A percentile compares a stretch with the other conserved stretches of the same genome.
phyloP scores from a whole-genome alignment of 2,888 invertebrate species.

The Saturnia pavonia region DNA sequence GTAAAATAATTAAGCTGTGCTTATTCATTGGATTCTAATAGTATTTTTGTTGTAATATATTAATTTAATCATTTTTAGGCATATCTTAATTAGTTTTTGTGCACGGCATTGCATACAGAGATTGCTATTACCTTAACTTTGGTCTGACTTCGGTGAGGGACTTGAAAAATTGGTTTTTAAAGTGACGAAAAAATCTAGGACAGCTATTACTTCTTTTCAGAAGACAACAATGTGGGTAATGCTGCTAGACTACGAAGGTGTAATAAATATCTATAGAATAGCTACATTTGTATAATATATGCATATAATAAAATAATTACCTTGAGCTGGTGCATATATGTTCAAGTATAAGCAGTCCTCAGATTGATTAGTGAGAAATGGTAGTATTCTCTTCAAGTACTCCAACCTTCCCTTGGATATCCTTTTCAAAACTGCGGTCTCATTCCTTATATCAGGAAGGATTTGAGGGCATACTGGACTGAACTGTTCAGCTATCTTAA shows the following conservation, averaged over 20 bases:
- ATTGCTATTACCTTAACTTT: not conserved
- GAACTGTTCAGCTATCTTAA: constrained; percentile 92
- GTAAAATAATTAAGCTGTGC: not conserved
- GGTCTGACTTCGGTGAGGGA: not conserved
- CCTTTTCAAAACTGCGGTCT: constrained; percentile 89
- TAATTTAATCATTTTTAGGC: not conserved
- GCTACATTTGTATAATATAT: not conserved
- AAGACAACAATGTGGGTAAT: not conserved
- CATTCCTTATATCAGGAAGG: constrained; percentile 92
- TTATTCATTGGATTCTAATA: not conserved
- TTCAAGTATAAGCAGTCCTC: constrained; percentile 99
- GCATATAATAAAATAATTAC: constrained; percentile 77
- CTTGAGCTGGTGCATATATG: constrained; percentile 97
- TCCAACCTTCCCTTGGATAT: constrained; percentile 95
- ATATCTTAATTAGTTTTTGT: not conserved
- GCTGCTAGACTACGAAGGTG: not conserved
- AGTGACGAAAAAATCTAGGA: not conserved
- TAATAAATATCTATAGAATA: not conserved
- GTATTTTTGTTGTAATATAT: not conserved
- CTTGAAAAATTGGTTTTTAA: not conserved
- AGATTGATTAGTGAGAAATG: constrained; percentile 94
- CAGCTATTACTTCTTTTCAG: not conserved
- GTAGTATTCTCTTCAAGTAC: constrained; percentile 92
- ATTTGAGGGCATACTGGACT: constrained; percentile 97
- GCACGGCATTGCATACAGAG: no score